These are phyloP conservation scores for Melanotaenia pygmaea DNA, from an alignment of 2,797 vertebrate species.

Conservation along the genomic window DNA sequence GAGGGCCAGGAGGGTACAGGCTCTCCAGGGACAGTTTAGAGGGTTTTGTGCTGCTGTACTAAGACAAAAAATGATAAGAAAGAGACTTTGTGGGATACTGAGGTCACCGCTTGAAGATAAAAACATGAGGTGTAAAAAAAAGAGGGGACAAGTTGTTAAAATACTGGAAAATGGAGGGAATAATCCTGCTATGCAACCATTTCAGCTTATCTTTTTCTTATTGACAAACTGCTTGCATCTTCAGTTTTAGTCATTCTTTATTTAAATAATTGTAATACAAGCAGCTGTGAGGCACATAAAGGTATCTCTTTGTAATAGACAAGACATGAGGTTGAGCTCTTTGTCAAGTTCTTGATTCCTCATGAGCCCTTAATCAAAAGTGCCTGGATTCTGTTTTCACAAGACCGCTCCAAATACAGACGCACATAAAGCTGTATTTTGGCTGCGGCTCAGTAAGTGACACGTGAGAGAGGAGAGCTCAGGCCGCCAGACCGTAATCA, in stretches of 20 bases:
- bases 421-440: slow-evolving; percentile 66
- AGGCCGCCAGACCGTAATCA: slow-evolving; percentile 77
- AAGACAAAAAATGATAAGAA: slow-evolving; percentile 26
- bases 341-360: slow-evolving; percentile 37
- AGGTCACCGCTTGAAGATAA: slow-evolving; percentile 13
- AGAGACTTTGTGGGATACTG: slow-evolving; percentile 28
- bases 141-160: slow-evolving; percentile 48
- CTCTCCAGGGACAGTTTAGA: slow-evolving; percentile 42
- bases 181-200: slow-evolving; percentile 6
- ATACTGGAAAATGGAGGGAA: slow-evolving; percentile 20
- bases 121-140: slow-evolving; percentile 24
- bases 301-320: neutral
- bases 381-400: slow-evolving; percentile 62
- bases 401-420: slow-evolving; percentile 65
- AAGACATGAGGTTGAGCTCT: slow-evolving; percentile 26
- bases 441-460: slow-evolving; percentile 53
- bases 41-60: slow-evolving; percentile 36
- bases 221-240: slow-evolving; percentile 6
- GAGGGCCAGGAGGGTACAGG: slow-evolving; percentile 29
- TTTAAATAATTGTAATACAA: slow-evolving; percentile 32
- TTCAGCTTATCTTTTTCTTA: slow-evolving; percentile 17
- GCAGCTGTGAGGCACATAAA: slow-evolving; percentile 14
- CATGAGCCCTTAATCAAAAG: slow-evolving; percentile 55
- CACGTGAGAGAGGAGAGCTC: slow-evolving; percentile 55
- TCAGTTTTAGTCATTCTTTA: slow-evolving; percentile 23